phyloP scores from a whole-genome alignment of 2,888 invertebrate species.

The Drosophila glabriapex region DNA sequence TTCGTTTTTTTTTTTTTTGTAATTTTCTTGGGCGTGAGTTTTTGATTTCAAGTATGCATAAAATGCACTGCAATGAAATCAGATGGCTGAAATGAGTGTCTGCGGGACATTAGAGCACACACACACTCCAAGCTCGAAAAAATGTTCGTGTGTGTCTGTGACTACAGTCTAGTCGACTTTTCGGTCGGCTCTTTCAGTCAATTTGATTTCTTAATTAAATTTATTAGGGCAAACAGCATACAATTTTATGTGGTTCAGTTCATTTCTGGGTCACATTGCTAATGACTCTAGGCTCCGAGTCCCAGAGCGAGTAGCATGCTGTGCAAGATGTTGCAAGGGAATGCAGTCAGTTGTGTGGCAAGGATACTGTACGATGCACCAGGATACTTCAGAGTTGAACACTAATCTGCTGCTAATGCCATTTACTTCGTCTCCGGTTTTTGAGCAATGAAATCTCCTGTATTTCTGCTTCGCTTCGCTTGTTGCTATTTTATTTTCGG shows the following conservation, averaged over 20 bases:
- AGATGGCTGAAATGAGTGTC: constrained; percentile 35
- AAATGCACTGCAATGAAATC: constrained; percentile 43
- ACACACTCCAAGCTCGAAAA: background rate
- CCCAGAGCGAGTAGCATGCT: constrained; percentile 8
- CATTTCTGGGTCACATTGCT: constrained; percentile 72
- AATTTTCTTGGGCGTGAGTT: constrained; percentile 29
- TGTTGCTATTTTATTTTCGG: constrained; percentile 12
- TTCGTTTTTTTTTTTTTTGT: background rate
- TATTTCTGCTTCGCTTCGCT: background rate
- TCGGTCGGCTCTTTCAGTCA: constrained; percentile 42
- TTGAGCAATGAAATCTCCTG: constrained; percentile 4
- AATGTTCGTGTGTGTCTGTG: constrained; percentile 1
- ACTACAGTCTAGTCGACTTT: constrained; percentile 3
- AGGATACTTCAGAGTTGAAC: constrained; percentile 20
- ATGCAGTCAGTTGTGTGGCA: constrained; percentile 25
- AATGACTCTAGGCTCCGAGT: constrained; percentile 58
- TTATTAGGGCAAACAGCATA: constrained; percentile 75
- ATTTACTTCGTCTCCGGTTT: constrained; percentile 37
- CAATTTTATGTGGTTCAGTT: constrained; percentile 71
- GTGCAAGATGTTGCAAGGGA: constrained; percentile 32
- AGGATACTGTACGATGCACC: background rate
- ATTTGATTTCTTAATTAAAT: constrained; percentile 76
- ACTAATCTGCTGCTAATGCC: constrained; percentile 72
- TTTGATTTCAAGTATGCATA: constrained; percentile 11
- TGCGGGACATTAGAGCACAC: constrained; percentile 44